Conservation (phyloP, 2,797 vertebrate species). For the Fringilla coelebs region DNA sequence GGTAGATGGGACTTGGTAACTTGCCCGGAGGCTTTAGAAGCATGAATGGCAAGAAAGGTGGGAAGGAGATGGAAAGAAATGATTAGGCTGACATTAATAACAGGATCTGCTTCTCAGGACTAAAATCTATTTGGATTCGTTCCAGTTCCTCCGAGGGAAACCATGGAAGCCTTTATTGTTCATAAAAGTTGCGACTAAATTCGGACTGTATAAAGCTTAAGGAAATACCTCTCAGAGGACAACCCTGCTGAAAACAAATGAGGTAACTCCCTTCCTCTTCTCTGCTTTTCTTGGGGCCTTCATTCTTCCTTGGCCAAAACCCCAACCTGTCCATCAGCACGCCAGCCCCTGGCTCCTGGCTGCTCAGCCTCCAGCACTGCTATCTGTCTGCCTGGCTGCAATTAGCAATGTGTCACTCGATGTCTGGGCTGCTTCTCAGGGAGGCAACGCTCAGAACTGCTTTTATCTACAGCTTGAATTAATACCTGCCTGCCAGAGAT, state of each 20-base stretch:
- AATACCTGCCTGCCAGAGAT: neutral
- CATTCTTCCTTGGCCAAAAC: neutral
- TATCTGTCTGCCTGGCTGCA: neutral
- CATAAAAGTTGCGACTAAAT: slow-evolving; percentile 29
- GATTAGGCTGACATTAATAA: slow-evolving; percentile 21
- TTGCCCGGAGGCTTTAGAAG: neutral
- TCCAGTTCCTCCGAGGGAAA: slow-evolving; percentile 46
- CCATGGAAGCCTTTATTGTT: slow-evolving; percentile 37
- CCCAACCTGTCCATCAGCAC: neutral
- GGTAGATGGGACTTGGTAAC: neutral
- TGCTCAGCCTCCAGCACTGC: neutral
- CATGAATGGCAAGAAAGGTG: neutral
- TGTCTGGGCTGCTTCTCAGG: neutral
- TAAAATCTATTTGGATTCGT: slow-evolving; percentile 1
- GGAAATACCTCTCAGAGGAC: slow-evolving; percentile 52
- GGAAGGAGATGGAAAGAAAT: neutral
- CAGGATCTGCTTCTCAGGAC: slow-evolving; percentile 24
- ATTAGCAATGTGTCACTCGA: neutral
- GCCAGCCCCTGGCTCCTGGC: neutral
- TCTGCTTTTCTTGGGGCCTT: neutral
- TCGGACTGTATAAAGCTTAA: neutral
- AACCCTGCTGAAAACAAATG: slow-evolving; percentile 3
- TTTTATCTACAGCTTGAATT: neutral
- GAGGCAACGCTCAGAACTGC: neutral
- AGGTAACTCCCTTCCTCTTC: slow-evolving; percentile 59